Evolutionary conservation across 1,140 invertebrate genomes (phyloP).

Genomic region (Scaptomyza graminum): DNA sequence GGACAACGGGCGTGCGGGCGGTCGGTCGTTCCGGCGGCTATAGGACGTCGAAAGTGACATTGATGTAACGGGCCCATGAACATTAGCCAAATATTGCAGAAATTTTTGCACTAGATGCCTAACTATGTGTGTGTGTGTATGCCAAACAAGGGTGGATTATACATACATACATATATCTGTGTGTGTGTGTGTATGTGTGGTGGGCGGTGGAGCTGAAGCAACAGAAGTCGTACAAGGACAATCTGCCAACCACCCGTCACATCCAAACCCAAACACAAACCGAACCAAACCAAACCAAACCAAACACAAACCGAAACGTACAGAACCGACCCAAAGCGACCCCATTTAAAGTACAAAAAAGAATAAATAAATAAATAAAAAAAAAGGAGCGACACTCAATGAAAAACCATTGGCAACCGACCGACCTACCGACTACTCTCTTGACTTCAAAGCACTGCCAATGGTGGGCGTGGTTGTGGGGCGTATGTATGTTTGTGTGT

Average conservation of each 20-base stretch:
- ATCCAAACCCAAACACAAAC: conserved; percentile 4
- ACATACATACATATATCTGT: too few relatives aligned
- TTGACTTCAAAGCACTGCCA: conserved; percentile 29
- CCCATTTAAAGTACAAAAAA: conserved; percentile 6
- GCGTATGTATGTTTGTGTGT: too few relatives aligned
- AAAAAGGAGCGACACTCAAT: conserved; percentile 23
- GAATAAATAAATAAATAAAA: not conserved
- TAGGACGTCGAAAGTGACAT: conserved; percentile 45
- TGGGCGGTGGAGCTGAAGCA: conserved; percentile 36
- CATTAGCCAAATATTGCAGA: conserved; percentile 71
- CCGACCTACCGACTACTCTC: not conserved
- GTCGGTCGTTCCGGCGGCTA: too few relatives aligned
- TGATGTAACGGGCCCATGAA: conserved; percentile 67
- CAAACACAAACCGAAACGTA: conserved; percentile 1
- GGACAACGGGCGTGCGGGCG: not conserved
- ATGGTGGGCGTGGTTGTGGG: conserved; percentile 25
- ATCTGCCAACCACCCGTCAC: conserved; percentile 32
- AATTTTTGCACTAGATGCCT: conserved; percentile 54
- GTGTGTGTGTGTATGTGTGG: not conserved
- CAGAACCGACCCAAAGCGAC: conserved; percentile 4
- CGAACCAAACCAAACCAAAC: not conserved
- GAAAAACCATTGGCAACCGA: conserved; percentile 2
- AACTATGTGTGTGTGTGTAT: not conserved
- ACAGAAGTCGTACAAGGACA: conserved; percentile 74
- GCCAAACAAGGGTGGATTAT: conserved; percentile 3